Evolutionary conservation across 2,113 vertebrate genomes (phyloP), one percentile per base, ranked within the genome.

Genomic region (Neogobius melanostomus): DNA sequence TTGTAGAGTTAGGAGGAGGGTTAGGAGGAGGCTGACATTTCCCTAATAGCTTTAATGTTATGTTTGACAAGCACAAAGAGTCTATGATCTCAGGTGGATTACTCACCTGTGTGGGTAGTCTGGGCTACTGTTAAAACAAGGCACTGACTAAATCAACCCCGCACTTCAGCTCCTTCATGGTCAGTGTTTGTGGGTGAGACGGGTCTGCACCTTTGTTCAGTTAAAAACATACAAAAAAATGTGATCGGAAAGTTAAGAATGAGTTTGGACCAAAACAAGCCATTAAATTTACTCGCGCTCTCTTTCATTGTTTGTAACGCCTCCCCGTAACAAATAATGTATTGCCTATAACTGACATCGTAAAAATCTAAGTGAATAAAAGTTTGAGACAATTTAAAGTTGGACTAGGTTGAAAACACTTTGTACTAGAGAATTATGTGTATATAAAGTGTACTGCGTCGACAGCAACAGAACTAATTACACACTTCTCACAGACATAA

Each of bases 21-120:
- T n/a, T n/a, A n/a, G 76, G 74, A 42, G 56, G 84, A 85, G 80
- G 80, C 68, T 71, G 12, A 85, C 53, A 86, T 83, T 87, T 82
- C 78, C 78, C 82, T 85, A 84, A 86, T 79, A 75, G 75, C 42
- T 70, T n/a, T 51, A 42, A 75, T 79, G 79, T 80, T 79, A 72
- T 64, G 72, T 75, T 81, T 81, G 69, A 76, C 76, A 48, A 64
- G 48, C 49, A 62, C 64, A 71, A 60, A 80, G 77, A 82, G 21
- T 53, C 71, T 62, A 56, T 71, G 46, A 53, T 11, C 15, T 72
- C 70, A 62, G 69, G 42, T 68, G 75, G 7, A 53, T 65, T 65
- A 59, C 68, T 64, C 76, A 63, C 67, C 79, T 69, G 56, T 68
- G 74, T 64, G 68, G 47, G 49, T 65, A 49, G 56, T 43, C 57